Base-by-base conservation (phyloP, 2,797 vertebrate species). In the Danio kyathit region DNA sequence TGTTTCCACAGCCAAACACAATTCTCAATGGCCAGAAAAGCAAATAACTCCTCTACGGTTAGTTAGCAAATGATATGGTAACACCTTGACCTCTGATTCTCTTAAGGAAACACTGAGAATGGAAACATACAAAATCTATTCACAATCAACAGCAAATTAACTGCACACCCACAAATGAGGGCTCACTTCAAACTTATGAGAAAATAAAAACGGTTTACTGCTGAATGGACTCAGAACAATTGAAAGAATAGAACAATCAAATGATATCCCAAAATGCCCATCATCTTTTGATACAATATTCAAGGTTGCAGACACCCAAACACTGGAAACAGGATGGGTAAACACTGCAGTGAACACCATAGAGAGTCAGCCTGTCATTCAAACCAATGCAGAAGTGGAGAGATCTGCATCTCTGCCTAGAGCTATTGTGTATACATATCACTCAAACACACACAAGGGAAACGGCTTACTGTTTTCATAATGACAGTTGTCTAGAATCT, bases 201-300 rank as follows among this genome's bases (percentile, higher is more conserved):
- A 29, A 29, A 29, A 29, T 1, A 43, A 56, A 17, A 70, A 56
- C 29, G 17, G 9, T 48, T 5, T 19, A 43, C 9, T 41, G 54
- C 54, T 44, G 13, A 17, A 51, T 2, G 21, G 41, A 48, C 7
- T 56, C 52, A 54, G n/a, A 56, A 56, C 16, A 10, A 54, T 4
- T 54, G 51, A 54, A n/a, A 54, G 16, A 54, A 49, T 5, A 48
- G 52, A 69, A 2, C 16, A 46, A 69, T 16, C 5, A 41, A 16
- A 7, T 41, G 43, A 69, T 60, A 59, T 12, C 52, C 16, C 41
- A 57, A 11, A 44, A 38, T 38, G 3, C 5, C 43, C 43, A 59
- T 77, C 52, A 75, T 67, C 69, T 60, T 83, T 7, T 17, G 83
- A 85, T 85, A 85, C 86, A 88, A 84, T 79, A 82, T 10, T 48